A percentile compares a stretch with the other conserved stretches of the same genome.
These are phyloP conservation scores for Dendroctonus ponderosae DNA, from an alignment of 1,140 invertebrate species.

Conservation along the genomic window DNA sequence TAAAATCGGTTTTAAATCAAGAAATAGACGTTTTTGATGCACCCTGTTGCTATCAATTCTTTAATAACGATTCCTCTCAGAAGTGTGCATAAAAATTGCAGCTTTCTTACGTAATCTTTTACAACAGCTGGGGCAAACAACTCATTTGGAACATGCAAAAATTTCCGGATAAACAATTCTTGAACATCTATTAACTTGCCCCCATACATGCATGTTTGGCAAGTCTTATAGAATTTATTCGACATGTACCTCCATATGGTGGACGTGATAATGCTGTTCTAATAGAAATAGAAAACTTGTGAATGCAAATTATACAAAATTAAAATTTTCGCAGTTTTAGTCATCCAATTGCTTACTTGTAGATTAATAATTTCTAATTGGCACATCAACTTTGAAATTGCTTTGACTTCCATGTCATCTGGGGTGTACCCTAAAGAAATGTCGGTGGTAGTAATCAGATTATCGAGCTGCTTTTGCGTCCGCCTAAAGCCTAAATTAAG, in stretches of 20 bases:
- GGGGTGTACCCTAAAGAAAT: constrained; percentile 36
- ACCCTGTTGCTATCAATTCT: background rate
- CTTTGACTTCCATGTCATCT: constrained; percentile 44
- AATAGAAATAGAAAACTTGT: constrained; percentile 12
- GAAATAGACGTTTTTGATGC: background rate
- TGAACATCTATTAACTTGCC: constrained; percentile 41
- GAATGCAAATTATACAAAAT: background rate
- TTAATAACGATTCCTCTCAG: background rate
- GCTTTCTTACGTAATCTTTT: constrained; percentile 39
- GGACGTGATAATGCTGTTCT: constrained; percentile 38
- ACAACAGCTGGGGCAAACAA: constrained; percentile 40
- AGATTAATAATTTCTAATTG: constrained; percentile 42
- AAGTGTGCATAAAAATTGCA: background rate
- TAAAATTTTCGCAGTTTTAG: background rate
- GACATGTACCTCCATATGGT: constrained; percentile 45
- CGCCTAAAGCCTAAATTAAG: constrained; percentile 39
- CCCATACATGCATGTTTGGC: constrained; percentile 41
- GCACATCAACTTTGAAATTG: constrained; percentile 39
- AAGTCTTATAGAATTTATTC: constrained; percentile 38
- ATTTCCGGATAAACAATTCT: constrained; percentile 38
- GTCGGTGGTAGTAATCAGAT: constrained; percentile 30
- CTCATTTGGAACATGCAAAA: constrained; percentile 35
- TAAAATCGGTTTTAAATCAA: background rate
- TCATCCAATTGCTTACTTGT: constrained; percentile 31
- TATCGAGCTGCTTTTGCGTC: constrained; percentile 35